Conservation (phyloP, 2,888 invertebrate genomes). For the Leptinotarsa haldemani region DNA sequence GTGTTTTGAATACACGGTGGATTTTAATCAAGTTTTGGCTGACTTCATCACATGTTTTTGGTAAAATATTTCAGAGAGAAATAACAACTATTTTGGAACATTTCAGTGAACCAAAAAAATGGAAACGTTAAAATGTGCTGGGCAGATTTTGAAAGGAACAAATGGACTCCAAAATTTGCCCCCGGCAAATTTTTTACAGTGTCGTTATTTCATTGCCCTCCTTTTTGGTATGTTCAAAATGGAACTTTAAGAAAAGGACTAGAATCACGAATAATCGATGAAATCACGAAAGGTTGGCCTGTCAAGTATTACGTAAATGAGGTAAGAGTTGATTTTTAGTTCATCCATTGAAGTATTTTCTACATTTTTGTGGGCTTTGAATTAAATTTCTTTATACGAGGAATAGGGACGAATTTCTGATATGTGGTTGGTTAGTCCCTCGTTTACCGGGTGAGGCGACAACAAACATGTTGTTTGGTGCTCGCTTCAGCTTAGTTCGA, state of each 20-base stretch:
- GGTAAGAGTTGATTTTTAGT: not conserved
- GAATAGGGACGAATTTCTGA: too few relatives aligned
- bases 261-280: not conserved
- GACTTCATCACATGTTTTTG: too few relatives aligned
- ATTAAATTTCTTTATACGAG: too few relatives aligned
- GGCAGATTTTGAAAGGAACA: conserved; percentile 1
- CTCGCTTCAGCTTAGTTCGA: too few relatives aligned
- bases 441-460: too few relatives aligned
- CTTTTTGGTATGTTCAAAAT: conserved; percentile 20
- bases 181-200: not conserved
- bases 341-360: too few relatives aligned
- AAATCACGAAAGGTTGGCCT: conserved; percentile 1
- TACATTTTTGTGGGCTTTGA: too few relatives aligned
- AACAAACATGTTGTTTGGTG: too few relatives aligned
- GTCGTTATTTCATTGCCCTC: conserved; percentile 20
- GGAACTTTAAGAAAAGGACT: conserved; percentile 10
- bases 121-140: not conserved
- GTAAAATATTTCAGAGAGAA: not conserved
- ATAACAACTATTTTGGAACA: not conserved
- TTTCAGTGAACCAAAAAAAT: not conserved
- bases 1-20: too few relatives aligned
- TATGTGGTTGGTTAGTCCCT: too few relatives aligned
- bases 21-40: too few relatives aligned
- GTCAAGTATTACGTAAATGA: conserved; percentile 10
- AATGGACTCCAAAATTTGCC: conserved; percentile 14